These are phyloP conservation scores for Brachyalestes nurse DNA, from an alignment of 2,797 vertebrate genomes.

Conservation along the genomic window DNA sequence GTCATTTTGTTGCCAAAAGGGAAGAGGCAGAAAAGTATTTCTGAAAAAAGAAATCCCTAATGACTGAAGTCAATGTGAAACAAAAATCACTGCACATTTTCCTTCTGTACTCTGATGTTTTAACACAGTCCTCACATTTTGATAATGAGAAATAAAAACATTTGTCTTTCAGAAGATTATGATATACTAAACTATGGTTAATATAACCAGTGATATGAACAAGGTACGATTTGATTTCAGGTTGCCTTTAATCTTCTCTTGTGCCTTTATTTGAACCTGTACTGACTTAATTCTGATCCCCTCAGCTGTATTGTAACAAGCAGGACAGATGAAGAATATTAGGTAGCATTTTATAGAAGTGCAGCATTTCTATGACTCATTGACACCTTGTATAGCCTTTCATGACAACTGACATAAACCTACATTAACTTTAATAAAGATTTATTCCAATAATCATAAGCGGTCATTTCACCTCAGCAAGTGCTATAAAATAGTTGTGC, in stretches of 20 bases:
- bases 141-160: background rate
- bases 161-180: background rate
- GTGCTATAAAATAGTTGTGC: too few species aligned
- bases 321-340: background rate
- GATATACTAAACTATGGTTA: background rate
- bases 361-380: too few species aligned
- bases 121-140: background rate
- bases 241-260: background rate
- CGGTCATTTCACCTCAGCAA: too few species aligned
- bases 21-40: slow-evolving; percentile 8
- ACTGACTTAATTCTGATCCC: background rate
- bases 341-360: too few species aligned
- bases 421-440: too few species aligned
- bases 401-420: too few species aligned
- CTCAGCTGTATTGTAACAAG: background rate
- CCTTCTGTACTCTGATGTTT: background rate
- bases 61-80: background rate
- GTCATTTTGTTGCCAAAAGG: background rate
- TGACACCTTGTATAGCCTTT: too few species aligned
- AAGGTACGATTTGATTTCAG: background rate
- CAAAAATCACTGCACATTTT: background rate
- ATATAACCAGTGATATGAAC: background rate
- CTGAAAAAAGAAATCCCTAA: background rate
- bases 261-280: background rate
- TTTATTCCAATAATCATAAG: too few species aligned